A percentile compares a stretch with the other conserved stretches of the same genome.
These are phyloP conservation scores for Drosophila gunungcola DNA, from an alignment of 1,140 invertebrate genomes.

Conservation along the genomic window DNA sequence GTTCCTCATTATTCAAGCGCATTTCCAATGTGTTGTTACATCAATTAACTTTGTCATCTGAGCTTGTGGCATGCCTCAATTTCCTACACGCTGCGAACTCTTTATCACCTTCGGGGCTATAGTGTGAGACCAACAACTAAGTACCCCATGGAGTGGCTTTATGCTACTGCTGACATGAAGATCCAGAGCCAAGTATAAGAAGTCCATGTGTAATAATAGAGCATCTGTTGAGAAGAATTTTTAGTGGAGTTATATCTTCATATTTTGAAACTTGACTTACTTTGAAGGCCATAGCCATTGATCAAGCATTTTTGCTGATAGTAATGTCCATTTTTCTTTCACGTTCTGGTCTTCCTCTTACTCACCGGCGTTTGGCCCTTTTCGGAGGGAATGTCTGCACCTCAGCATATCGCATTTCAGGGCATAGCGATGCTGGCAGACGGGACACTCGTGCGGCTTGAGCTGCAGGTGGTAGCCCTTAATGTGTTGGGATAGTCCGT, in stretches of 20 bases:
- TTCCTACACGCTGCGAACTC: not conserved
- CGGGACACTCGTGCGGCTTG: slow-evolving; percentile 74
- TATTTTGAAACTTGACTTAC: not conserved
- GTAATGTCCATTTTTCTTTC: not conserved
- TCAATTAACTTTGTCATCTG: not conserved
- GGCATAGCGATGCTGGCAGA: slow-evolving; percentile 77
- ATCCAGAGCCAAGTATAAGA: not conserved
- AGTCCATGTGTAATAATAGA: not conserved
- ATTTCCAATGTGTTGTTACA: not conserved
- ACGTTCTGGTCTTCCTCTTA: not conserved
- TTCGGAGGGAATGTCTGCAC: slow-evolving; percentile 72
- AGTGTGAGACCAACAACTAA: slow-evolving; percentile 9
- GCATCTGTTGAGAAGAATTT: not conserved
- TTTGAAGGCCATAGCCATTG: not conserved
- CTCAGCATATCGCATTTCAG: slow-evolving; percentile 83
- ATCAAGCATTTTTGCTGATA: not conserved
- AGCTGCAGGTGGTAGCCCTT: slow-evolving; percentile 78
- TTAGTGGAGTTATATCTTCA: too few relatives aligned
- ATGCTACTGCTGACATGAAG: not conserved
- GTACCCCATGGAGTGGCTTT: slow-evolving; percentile 9
- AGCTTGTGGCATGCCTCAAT: not conserved
- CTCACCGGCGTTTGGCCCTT: slow-evolving; percentile 9
- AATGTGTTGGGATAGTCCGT: slow-evolving; percentile 78
- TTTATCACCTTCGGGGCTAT: not conserved
- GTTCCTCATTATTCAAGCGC: slow-evolving; percentile 1